Evolutionary conservation across 64 coral and sea anemone genomes (phyloP).

Genomic region (Actinia tenebrosa): DNA sequence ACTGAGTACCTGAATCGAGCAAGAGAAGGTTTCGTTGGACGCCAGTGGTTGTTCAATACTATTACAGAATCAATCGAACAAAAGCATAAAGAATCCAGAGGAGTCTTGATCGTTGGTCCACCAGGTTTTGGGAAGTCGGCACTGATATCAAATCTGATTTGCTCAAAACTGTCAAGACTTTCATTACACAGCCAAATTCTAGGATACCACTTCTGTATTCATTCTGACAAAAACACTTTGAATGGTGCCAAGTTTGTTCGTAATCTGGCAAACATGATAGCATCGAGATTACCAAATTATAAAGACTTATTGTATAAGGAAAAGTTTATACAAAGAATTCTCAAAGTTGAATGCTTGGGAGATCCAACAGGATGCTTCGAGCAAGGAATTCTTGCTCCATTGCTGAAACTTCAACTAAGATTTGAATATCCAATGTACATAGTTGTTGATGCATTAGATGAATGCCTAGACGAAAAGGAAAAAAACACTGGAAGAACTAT

Average conservation of each 20-base stretch:
- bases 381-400: conserved; percentile 32
- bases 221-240: conserved; percentile 63
- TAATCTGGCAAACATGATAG: conserved; percentile 48
- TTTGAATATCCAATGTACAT: conserved; percentile 25
- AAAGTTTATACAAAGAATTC: conserved; percentile 14
- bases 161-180: conserved; percentile 56
- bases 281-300: conserved; percentile 39
- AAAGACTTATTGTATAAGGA: conserved; percentile 18
- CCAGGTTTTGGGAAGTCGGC: conserved; percentile 75
- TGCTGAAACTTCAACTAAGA: conserved; percentile 15
- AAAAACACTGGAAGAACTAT: conserved; percentile 16
- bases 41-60: conserved; percentile 55
- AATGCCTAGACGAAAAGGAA: conserved; percentile 41
- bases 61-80: conserved; percentile 15
- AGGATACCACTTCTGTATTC: conserved; percentile 68
- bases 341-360: conserved; percentile 37
- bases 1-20: conserved; percentile 41
- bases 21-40: conserved; percentile 51
- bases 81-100: background rate
- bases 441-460: conserved; percentile 54
- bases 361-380: conserved; percentile 55
- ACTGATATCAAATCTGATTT: conserved; percentile 49
- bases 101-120: conserved; percentile 43
- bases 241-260: conserved; percentile 59
- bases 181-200: conserved; percentile 54